Percentiles rank a stretch among this genome's conserved stretches.
These are phyloP conservation scores for Gerris lacustris DNA, from an alignment of 2,888 invertebrate genomes.

Conservation along the genomic window DNA sequence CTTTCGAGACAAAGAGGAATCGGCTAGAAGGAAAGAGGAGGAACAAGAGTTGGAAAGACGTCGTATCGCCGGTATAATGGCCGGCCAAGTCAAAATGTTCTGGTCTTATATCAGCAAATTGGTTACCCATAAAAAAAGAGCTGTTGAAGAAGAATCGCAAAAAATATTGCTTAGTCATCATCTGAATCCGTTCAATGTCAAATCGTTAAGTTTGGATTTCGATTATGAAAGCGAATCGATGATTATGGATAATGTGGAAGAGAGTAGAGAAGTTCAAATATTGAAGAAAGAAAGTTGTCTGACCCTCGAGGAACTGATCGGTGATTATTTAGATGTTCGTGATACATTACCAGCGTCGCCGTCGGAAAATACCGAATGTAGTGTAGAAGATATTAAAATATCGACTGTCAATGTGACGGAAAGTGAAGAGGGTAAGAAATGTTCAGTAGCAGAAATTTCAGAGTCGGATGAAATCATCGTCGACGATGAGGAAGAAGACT, in stretches of 20 bases:
- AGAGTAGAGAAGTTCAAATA: slow-evolving; percentile 63
- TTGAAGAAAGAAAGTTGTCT: slow-evolving; percentile 79
- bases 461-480: slow-evolving; percentile 28
- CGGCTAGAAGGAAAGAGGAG: slow-evolving; percentile 79
- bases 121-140: neutral
- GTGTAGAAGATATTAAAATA: too few relatives aligned
- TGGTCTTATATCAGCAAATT: slow-evolving; percentile 66
- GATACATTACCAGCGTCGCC: slow-evolving; percentile 15
- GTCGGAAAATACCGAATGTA: neutral
- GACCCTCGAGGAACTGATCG: slow-evolving; percentile 75
- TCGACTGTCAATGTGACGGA: too few relatives aligned
- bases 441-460: neutral
- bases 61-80: slow-evolving; percentile 77
- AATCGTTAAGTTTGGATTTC: too few relatives aligned
- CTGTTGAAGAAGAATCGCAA: neutral
- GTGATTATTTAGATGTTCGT: slow-evolving; percentile 27
- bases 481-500: slow-evolving; percentile 36
- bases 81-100: slow-evolving; percentile 86
- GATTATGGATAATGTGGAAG: neutral
- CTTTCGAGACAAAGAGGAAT: slow-evolving; percentile 79
- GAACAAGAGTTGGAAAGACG: slow-evolving; percentile 76
- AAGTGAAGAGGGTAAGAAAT: too few relatives aligned
- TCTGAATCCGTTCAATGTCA: neutral
- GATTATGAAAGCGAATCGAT: neutral
- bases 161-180: neutral